Evolutionary conservation across 2,113 vertebrate species (phyloP).

Genomic region (Macrotus californicus): DNA sequence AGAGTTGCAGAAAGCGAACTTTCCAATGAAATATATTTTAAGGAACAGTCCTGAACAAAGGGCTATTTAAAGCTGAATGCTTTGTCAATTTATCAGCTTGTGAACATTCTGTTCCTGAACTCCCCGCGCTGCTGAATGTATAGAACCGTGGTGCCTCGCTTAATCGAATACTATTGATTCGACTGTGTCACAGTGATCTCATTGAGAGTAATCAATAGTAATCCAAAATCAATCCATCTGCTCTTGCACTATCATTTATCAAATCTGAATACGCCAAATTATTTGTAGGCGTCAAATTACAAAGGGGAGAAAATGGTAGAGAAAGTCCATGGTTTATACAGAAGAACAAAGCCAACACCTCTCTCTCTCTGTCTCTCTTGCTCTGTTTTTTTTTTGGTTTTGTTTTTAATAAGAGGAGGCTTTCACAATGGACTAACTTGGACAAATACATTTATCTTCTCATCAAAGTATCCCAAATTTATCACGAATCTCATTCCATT

Average conservation of each 20-base stretch:
- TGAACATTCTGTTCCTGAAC: constrained; percentile 75
- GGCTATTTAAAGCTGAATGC: constrained; percentile 76
- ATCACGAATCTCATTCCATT: not conserved
- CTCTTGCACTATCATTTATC: constrained; percentile 79
- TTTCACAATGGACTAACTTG: not conserved
- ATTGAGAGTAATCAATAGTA: constrained; percentile 85
- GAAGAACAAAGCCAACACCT: constrained; percentile 18
- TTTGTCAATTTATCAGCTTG: constrained; percentile 79
- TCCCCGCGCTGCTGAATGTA: constrained; percentile 61
- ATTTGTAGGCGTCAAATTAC: constrained; percentile 72
- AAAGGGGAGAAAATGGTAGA: constrained; percentile 44
- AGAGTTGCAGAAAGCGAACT: constrained; percentile 77
- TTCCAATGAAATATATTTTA: constrained; percentile 79
- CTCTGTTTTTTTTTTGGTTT: not conserved
- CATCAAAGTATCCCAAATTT: not conserved
- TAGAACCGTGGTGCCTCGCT: constrained; percentile 67
- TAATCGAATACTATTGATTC: constrained; percentile 84
- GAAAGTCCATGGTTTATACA: constrained; percentile 39
- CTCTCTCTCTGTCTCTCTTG: not conserved
- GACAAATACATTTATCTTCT: constrained; percentile 38
- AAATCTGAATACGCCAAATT: constrained; percentile 81
- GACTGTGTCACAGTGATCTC: constrained; percentile 80
- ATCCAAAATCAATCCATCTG: constrained; percentile 84
- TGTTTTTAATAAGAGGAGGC: not conserved
- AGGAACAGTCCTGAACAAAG: constrained; percentile 78